phyloP scores from a whole-genome alignment of 2,888 invertebrate genomes.

The Amphipyra tragopoginis region DNA sequence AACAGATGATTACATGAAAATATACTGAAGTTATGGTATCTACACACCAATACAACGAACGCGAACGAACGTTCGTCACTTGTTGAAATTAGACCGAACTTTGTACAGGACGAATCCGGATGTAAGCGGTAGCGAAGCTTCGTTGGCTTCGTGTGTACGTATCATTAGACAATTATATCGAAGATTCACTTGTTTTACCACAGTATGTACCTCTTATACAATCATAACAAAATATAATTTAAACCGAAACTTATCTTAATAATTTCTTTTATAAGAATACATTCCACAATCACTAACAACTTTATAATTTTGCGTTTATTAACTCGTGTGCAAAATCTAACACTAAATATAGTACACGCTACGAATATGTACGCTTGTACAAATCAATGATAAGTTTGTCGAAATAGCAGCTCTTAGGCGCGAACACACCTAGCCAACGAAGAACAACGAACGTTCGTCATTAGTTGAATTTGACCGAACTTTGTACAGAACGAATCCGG shows the following conservation, averaged over 20 bases:
- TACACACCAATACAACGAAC: too few species aligned
- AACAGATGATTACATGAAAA: slow-evolving; percentile 7
- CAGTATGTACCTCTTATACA: slow-evolving; percentile 7
- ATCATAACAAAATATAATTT: slow-evolving; percentile 50
- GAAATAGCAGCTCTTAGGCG: slow-evolving; percentile 3
- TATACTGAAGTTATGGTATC: background rate
- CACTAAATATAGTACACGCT: slow-evolving; percentile 19
- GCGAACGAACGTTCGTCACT: too few species aligned
- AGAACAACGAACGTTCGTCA: too few species aligned
- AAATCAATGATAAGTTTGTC: slow-evolving; percentile 1
- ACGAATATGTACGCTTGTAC: slow-evolving; percentile 16
- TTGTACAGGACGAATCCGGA: too few species aligned
- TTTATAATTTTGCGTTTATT: slow-evolving; percentile 41
- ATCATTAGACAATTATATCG: slow-evolving; percentile 2
- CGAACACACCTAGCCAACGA: too few species aligned
- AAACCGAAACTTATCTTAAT: slow-evolving; percentile 49
- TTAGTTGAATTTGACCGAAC: too few species aligned
- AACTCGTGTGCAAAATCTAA: slow-evolving; percentile 51
- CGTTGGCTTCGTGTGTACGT: too few species aligned
- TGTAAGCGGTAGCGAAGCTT: too few species aligned
- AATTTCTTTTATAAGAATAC: slow-evolving; percentile 51
- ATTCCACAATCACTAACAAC: slow-evolving; percentile 51
- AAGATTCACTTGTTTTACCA: slow-evolving; percentile 13
- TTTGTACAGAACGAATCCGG: too few species aligned
- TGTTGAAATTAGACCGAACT: too few species aligned